These are phyloP conservation scores for Microctonus hyperodae DNA, from an alignment of 2,888 invertebrate genomes.

Conservation along the genomic window DNA sequence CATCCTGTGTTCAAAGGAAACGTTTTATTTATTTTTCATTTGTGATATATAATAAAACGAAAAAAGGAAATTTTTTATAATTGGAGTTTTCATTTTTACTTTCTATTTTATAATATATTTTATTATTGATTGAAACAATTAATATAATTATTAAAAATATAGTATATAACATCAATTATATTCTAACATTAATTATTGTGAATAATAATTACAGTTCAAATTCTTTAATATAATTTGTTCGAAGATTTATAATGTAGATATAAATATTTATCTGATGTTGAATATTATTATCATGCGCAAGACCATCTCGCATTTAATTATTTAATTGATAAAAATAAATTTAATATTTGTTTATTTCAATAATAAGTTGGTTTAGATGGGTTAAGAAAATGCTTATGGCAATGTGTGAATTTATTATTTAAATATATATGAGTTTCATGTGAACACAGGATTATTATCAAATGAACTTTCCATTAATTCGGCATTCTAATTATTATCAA, in stretches of 20 bases:
- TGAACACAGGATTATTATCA: slow-evolving; percentile 12
- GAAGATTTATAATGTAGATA: too few relatives aligned
- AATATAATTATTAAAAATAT: too few relatives aligned
- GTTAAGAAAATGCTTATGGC: neutral
- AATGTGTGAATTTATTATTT: neutral
- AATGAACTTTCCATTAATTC: neutral
- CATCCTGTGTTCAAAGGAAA: slow-evolving; percentile 61
- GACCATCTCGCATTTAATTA: neutral
- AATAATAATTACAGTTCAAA: too few relatives aligned
- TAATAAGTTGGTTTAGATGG: neutral
- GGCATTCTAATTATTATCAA: slow-evolving; percentile 17
- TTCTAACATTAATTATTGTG: too few relatives aligned
- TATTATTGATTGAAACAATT: too few relatives aligned
- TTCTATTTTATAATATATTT: neutral
- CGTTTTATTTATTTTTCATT: neutral
- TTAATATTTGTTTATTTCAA: neutral
- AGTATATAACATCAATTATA: too few relatives aligned
- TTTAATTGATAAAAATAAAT: neutral
- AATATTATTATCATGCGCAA: neutral
- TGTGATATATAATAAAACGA: neutral
- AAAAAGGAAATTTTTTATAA: slow-evolving; percentile 31
- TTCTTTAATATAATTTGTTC: too few relatives aligned
- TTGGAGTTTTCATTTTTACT: neutral
- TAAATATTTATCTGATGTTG: neutral
- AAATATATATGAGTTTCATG: slow-evolving; percentile 1